Evolutionary conservation across 2,797 vertebrate species (phyloP), one percentile per base, ranked within the genome.

Genomic region (Florisuga fusca): DNA sequence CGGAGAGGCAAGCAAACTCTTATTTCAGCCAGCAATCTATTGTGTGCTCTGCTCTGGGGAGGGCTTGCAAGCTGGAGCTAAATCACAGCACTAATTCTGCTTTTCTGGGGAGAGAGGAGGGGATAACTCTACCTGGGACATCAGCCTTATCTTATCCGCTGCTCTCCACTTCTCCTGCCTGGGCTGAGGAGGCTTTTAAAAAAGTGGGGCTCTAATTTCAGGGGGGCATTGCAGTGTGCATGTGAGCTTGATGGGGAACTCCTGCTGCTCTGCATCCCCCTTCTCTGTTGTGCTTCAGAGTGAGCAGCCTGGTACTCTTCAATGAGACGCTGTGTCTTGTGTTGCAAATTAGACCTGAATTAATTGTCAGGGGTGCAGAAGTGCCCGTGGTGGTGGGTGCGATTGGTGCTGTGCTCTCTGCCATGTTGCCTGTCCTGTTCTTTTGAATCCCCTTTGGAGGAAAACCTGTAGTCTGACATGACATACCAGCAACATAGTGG

Each of bases 1-100:
- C 46, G 57, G 95, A 94, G 92, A 97, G 96, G 96, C 96, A 97
- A 97, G 96, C 94, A 96, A 94, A 95, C 41, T 96, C 94, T 96
- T 95, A 90, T 89, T 96, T 96, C 94, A 86, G 80, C 83, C 93
- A 63, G 82, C 20, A 3, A 84, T 92, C 76, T 91, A 1, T 88
- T 3, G 3, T 82, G 51, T 2, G 23, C 74, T 94, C 74, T 91
- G 91, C 92, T 97, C 41, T 67, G 82, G 92, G 94, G 89, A 91
- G 67, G 91, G 82, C 71, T 95, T 91, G 79, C 82, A 46, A 94
- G 33, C 31, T 72, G 62, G 51, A 61, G 75, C 89, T 95, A 57
- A 85, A 72, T 41, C 48, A 33, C 82, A 94, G 59, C 23, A 34
- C 34, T 85, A 33, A 90, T 91, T 90, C 62, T 86, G 64, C 80